A percentile compares a stretch with the other conserved stretches of the same genome.
phyloP scores from a whole-genome alignment of 2,113 vertebrate genomes.

The Silurus meridionalis region DNA sequence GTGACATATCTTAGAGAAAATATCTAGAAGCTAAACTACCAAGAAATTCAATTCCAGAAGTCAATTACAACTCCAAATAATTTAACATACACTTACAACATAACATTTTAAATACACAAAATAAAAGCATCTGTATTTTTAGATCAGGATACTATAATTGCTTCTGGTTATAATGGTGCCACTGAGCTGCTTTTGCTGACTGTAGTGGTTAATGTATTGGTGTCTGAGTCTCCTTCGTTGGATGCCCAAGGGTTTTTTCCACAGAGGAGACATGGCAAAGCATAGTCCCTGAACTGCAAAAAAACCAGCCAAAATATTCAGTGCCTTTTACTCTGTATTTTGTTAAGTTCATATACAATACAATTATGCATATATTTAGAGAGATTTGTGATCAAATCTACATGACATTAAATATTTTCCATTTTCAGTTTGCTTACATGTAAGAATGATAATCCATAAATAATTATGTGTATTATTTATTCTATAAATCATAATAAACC shows the following conservation, averaged over 20 bases:
- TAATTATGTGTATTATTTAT: not conserved
- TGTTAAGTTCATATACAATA: not conserved
- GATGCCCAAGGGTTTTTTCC: constrained; percentile 62
- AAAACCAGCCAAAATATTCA: not conserved
- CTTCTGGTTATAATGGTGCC: constrained; percentile 41
- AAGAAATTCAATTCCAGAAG: not conserved
- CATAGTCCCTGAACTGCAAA: constrained; percentile 61
- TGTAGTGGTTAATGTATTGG: constrained; percentile 38
- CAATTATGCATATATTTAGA: not conserved
- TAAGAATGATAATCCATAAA: not conserved
- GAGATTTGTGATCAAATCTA: not conserved
- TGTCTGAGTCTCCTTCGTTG: constrained; percentile 47
- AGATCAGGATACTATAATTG: not conserved
- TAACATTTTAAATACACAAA: not conserved
- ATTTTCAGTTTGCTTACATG: not conserved
- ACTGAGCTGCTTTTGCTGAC: constrained; percentile 54
- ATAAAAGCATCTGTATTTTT: not conserved
- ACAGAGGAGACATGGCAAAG: constrained; percentile 58
- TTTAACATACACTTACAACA: not conserved
- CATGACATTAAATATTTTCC: not conserved
- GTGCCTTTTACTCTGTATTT: not conserved
- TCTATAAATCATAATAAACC: not conserved
- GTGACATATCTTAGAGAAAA: not conserved
- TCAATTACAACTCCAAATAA: not conserved
- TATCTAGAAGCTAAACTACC: not conserved